These are phyloP conservation scores for Oreocharis arfaki DNA, from an alignment of 2,113 vertebrate species.

Conservation along the genomic window DNA sequence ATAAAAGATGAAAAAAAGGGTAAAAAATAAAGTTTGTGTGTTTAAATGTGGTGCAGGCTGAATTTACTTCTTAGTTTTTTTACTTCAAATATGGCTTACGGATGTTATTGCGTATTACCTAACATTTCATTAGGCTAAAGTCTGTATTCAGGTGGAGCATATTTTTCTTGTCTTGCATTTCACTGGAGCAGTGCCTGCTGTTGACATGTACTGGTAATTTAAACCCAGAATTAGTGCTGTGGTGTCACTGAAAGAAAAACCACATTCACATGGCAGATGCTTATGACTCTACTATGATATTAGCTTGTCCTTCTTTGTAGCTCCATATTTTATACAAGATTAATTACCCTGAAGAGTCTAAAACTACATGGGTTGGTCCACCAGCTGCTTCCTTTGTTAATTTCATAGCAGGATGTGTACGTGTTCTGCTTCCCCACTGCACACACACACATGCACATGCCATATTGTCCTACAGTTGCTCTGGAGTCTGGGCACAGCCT, in stretches of 20 bases:
- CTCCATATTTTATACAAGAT: background rate
- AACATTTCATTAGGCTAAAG: background rate
- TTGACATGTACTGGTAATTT: background rate
- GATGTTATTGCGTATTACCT: background rate
- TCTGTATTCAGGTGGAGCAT: background rate
- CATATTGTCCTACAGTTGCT: fast-evolving
- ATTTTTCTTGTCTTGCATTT: background rate
- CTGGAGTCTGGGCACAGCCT: background rate
- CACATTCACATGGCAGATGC: background rate
- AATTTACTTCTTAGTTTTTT: background rate
- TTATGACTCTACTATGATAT: background rate
- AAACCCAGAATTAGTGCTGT: background rate
- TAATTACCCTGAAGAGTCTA: background rate
- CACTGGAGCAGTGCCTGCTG: background rate
- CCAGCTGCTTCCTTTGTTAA: background rate
- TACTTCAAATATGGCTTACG: background rate
- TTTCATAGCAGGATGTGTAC: background rate
- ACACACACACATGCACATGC: fast-evolving
- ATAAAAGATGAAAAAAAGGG: background rate
- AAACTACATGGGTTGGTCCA: background rate
- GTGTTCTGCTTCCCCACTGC: background rate
- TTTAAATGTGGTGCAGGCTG: background rate
- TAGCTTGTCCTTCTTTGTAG: background rate
- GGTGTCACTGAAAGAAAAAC: background rate
- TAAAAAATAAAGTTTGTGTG: background rate